A percentile compares a stretch with the other conserved stretches of the same genome.
phyloP scores from a whole-genome alignment of 1,140 invertebrate species.

The Zaprionus ornatus region DNA sequence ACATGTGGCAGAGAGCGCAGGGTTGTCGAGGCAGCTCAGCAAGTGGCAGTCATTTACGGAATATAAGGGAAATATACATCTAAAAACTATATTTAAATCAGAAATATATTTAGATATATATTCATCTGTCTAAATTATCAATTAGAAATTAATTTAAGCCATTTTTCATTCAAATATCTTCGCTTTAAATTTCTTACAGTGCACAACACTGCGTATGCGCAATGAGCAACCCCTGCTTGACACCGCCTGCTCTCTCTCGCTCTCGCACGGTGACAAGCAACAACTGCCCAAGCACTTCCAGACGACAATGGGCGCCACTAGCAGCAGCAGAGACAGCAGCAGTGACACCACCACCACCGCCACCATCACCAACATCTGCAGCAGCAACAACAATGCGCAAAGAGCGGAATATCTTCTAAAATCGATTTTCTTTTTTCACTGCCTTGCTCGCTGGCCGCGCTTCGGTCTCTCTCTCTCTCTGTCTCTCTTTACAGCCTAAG shows the following conservation, averaged over 20 bases:
- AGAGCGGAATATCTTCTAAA: slow-evolving; percentile 36
- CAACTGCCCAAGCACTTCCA: slow-evolving; percentile 58
- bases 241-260: slow-evolving; percentile 9
- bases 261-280: slow-evolving; percentile 37
- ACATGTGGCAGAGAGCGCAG: slow-evolving; percentile 54
- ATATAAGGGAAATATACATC: too few relatives aligned
- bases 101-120: not conserved
- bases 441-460: slow-evolving; percentile 30
- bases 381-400: slow-evolving; percentile 18
- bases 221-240: slow-evolving; percentile 26
- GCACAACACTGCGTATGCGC: slow-evolving; percentile 70
- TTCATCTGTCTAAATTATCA: not conserved
- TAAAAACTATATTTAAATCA: not conserved
- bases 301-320: slow-evolving; percentile 47
- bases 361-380: slow-evolving; percentile 11
- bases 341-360: slow-evolving; percentile 16
- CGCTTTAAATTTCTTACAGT: slow-evolving; percentile 28
- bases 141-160: not conserved
- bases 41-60: too few relatives aligned
- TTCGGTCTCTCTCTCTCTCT: not conserved
- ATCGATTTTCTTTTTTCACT: slow-evolving; percentile 65
- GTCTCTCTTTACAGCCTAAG: slow-evolving; percentile 2
- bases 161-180: not conserved
- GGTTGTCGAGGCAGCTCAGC: slow-evolving; percentile 21
- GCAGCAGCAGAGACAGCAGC: slow-evolving; percentile 15